Evolutionary conservation across 2,888 invertebrate species (phyloP).

Genomic region (Chymomyza caudatula): DNA sequence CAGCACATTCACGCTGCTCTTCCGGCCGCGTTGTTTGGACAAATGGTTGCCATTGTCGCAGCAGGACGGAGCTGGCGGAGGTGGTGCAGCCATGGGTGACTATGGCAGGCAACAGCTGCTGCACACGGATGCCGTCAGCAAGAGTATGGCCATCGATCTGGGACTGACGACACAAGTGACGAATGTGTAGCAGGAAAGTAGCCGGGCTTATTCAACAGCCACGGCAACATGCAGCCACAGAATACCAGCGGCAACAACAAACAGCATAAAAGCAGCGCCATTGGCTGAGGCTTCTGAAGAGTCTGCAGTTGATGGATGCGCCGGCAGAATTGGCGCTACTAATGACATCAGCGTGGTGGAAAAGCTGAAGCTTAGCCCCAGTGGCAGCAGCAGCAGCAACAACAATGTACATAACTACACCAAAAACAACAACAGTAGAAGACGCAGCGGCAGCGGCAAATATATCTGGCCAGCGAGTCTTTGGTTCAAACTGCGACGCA

Average conservation of each 20-base stretch:
- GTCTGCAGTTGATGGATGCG: constrained; percentile 59
- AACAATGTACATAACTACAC: background rate
- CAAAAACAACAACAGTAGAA: background rate
- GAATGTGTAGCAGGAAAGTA: constrained; percentile 77
- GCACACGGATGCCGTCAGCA: constrained; percentile 68
- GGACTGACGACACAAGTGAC: constrained; percentile 77
- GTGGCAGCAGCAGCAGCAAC: constrained; percentile 7
- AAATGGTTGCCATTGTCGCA: constrained; percentile 77
- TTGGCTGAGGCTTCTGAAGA: background rate
- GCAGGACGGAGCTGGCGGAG: constrained; percentile 60
- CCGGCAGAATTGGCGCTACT: constrained; percentile 29
- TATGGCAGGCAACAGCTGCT: constrained; percentile 59
- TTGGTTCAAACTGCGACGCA: constrained; percentile 60
- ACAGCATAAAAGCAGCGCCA: background rate
- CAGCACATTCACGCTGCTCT: constrained; percentile 86
- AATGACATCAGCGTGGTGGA: constrained; percentile 65
- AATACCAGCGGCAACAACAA: constrained; percentile 6
- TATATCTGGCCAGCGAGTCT: constrained; percentile 63
- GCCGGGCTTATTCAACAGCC: constrained; percentile 34
- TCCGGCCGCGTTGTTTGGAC: constrained; percentile 82
- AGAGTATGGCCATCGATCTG: constrained; percentile 65
- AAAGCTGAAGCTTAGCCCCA: constrained; percentile 41
- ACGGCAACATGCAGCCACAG: constrained; percentile 7
- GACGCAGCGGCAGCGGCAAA: constrained; percentile 19
- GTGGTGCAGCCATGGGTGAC: constrained; percentile 44